Percentiles rank a stretch among this genome's conserved stretches.
Evolutionary conservation across 64 coral and sea anemone genomes (phyloP).

Genomic region (Actinia tenebrosa): DNA sequence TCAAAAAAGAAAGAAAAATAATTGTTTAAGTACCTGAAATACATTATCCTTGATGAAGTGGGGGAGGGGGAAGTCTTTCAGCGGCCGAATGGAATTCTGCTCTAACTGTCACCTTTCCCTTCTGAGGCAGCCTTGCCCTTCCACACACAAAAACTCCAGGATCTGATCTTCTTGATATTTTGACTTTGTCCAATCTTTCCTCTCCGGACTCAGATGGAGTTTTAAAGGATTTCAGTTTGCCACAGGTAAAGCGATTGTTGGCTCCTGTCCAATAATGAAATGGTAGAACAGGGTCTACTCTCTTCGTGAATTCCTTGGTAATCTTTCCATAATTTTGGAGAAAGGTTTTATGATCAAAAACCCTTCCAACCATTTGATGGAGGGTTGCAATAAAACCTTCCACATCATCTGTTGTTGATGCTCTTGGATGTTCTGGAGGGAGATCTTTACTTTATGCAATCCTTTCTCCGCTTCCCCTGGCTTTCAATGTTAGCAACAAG

Average conservation of each 20-base stretch:
- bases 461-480: not conserved
- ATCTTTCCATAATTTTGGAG: constrained; percentile 16
- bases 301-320: constrained; percentile 6
- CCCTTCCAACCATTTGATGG: not conserved
- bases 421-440: constrained; percentile 31
- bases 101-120: constrained; percentile 21
- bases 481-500: constrained; percentile 31
- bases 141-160: constrained; percentile 50
- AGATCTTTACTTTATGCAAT: not conserved
- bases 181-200: constrained; percentile 37
- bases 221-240: constrained; percentile 42
- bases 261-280: constrained; percentile 37
- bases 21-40: too few species aligned
- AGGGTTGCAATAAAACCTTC: constrained; percentile 37
- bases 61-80: constrained; percentile 16
- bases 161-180: constrained; percentile 40
- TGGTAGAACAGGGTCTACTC: constrained; percentile 27
- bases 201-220: not conserved
- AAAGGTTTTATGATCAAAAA: constrained; percentile 30
- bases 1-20: too few species aligned
- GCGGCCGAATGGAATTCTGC: constrained; percentile 33
- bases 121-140: constrained; percentile 39
- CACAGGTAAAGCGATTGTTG: constrained; percentile 40
- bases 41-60: not conserved
- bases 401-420: constrained; percentile 41